Percentiles rank a stretch among this genome's conserved stretches.
phyloP scores from a whole-genome alignment of 2,888 invertebrate genomes.

The Limnephilus marmoratus region DNA sequence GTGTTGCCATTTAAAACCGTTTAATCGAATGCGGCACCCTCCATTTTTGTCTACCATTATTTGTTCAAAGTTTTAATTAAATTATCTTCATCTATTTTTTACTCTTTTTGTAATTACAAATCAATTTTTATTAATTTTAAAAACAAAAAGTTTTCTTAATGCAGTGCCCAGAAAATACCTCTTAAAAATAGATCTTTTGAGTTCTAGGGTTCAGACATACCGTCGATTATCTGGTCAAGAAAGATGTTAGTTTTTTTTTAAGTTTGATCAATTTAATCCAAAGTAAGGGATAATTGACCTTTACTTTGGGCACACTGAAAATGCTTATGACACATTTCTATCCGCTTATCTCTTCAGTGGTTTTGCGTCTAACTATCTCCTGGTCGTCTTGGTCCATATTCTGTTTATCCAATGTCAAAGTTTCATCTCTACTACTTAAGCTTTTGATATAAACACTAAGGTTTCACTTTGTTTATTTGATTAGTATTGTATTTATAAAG shows the following conservation, averaged over 20 bases:
- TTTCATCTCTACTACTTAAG: conserved; percentile 34
- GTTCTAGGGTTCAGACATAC: too few relatives aligned
- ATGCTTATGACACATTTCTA: background rate
- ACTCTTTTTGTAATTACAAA: background rate
- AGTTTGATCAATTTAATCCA: too few relatives aligned
- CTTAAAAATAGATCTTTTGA: too few relatives aligned
- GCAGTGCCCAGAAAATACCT: background rate
- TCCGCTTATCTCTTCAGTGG: background rate
- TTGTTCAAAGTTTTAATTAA: too few relatives aligned
- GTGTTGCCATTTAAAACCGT: too few relatives aligned
- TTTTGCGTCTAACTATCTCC: background rate
- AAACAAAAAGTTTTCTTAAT: background rate
- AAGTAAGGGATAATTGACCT: background rate
- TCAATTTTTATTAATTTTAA: background rate
- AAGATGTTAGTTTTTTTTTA: too few relatives aligned
- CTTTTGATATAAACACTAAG: conserved; percentile 24
- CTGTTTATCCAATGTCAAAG: background rate
- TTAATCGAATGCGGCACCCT: too few relatives aligned
- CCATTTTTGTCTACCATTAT: too few relatives aligned
- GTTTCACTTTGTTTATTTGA: background rate
- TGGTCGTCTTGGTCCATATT: background rate
- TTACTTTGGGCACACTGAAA: background rate
- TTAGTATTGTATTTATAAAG: conserved; percentile 43
- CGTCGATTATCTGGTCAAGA: too few relatives aligned
- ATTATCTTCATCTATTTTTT: background rate